Evolutionary conservation across 2,797 vertebrate species (phyloP).

Genomic region (Eremophila alpestris): DNA sequence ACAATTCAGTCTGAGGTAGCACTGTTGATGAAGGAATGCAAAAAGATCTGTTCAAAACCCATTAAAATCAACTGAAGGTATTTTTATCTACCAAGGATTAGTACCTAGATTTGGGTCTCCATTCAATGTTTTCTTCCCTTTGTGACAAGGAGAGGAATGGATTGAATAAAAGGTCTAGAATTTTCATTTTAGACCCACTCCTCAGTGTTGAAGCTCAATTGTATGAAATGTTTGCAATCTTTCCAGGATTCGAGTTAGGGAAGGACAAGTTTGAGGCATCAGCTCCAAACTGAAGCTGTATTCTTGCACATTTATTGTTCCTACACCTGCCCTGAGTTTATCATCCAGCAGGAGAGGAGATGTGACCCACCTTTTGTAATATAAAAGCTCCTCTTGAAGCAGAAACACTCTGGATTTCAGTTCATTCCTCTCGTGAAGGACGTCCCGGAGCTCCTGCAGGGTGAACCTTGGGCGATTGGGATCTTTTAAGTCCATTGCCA

Average conservation of each 20-base stretch:
- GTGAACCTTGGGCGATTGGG: conserved; percentile 95
- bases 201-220: not conserved
- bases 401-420: conserved; percentile 96
- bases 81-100: not conserved
- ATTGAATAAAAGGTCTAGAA: not conserved
- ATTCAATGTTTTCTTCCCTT: not conserved
- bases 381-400: conserved; percentile 95
- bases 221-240: not conserved
- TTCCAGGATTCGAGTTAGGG: not conserved
- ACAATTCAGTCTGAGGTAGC: not conserved
- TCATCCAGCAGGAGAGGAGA: not conserved
- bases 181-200: not conserved
- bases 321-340: not conserved
- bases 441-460: conserved; percentile 94
- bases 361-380: conserved; percentile 89
- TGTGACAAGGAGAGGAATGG: not conserved
- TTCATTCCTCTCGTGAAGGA: conserved; percentile 96
- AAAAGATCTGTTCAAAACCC: not conserved
- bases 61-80: not conserved
- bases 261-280: not conserved
- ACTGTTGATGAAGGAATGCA: not conserved
- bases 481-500: conserved; percentile 85
- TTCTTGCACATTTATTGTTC: not conserved
- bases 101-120: not conserved
- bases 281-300: not conserved